Evolutionary conservation across 1,140 invertebrate species (phyloP).

Genomic region (Nylanderia fulva): DNA sequence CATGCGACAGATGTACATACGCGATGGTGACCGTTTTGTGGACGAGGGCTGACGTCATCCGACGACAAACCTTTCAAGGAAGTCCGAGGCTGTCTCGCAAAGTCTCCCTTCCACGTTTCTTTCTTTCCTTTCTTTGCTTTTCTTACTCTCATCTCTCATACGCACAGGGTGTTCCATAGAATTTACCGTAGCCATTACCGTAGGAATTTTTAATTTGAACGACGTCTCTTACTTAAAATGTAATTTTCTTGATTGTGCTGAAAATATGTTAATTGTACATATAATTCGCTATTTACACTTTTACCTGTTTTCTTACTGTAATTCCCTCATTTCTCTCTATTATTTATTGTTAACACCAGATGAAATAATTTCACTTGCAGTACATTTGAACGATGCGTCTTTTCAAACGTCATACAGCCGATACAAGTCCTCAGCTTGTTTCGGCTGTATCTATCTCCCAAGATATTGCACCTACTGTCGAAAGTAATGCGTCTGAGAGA

Average conservation of each 20-base stretch:
- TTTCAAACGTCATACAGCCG: constrained; percentile 85
- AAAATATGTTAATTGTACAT: background rate
- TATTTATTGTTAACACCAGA: background rate
- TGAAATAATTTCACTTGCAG: constrained; percentile 67
- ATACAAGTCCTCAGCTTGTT: constrained; percentile 87
- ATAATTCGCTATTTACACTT: background rate
- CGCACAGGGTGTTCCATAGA: constrained; percentile 44
- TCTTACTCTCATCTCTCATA: constrained; percentile 21
- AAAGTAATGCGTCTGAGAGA: constrained; percentile 13
- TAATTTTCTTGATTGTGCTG: background rate
- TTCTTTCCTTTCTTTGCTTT: constrained; percentile 46
- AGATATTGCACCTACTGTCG: constrained; percentile 74
- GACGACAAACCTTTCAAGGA: constrained; percentile 61
- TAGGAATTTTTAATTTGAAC: constrained; percentile 22
- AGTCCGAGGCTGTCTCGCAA: constrained; percentile 46
- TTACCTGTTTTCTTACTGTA: background rate
- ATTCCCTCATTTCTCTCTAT: background rate
- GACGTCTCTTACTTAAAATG: background rate
- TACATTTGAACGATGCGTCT: constrained; percentile 83
- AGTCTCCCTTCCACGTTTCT: constrained; percentile 46
- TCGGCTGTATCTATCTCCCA: constrained; percentile 85
- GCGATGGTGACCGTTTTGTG: constrained; percentile 38
- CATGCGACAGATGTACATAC: constrained; percentile 39
- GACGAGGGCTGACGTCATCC: constrained; percentile 54
- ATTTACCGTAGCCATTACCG: constrained; percentile 38